Conservation (phyloP, 2,888 invertebrate genomes). For the Sarcophaga subvicina region DNA sequence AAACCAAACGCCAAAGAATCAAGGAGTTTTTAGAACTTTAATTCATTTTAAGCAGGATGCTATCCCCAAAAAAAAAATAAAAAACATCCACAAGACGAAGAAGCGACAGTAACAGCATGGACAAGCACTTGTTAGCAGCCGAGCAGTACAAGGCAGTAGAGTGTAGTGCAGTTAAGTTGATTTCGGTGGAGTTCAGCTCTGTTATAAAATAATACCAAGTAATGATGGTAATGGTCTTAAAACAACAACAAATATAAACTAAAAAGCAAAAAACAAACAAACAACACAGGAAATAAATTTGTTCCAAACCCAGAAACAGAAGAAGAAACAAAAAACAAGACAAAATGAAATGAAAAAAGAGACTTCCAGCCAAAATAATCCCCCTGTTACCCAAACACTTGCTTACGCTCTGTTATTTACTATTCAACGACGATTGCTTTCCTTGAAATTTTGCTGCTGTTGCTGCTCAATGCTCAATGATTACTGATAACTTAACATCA, state of each 20-base stretch:
- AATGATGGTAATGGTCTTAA: not conserved
- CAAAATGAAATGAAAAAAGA: too few species aligned
- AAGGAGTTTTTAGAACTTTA: constrained; percentile 60
- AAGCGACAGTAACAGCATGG: not conserved
- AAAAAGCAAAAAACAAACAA: not conserved
- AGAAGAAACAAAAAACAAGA: not conserved
- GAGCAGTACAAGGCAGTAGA: too few species aligned
- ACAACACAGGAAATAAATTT: not conserved
- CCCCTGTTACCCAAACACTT: not conserved
- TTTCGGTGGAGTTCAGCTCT: not conserved
- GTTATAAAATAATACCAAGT: not conserved
- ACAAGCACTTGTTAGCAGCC: not conserved
- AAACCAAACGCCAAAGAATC: constrained; percentile 21
- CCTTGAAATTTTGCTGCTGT: not conserved
- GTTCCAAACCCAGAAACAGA: not conserved
- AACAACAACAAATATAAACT: not conserved
- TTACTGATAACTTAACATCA: constrained; percentile 42
- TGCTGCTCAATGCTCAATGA: not conserved
- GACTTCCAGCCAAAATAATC: not conserved
- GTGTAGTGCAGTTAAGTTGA: too few species aligned
- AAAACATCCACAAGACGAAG: not conserved
- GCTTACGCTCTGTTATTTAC: not conserved
- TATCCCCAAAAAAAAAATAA: constrained; percentile 3
- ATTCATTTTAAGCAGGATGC: constrained; percentile 62
- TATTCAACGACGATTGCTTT: not conserved